Conservation (phyloP, 30 jellyfish, hydroid and myxozoan species). For the Hydractinia symbiolongicarpus region DNA sequence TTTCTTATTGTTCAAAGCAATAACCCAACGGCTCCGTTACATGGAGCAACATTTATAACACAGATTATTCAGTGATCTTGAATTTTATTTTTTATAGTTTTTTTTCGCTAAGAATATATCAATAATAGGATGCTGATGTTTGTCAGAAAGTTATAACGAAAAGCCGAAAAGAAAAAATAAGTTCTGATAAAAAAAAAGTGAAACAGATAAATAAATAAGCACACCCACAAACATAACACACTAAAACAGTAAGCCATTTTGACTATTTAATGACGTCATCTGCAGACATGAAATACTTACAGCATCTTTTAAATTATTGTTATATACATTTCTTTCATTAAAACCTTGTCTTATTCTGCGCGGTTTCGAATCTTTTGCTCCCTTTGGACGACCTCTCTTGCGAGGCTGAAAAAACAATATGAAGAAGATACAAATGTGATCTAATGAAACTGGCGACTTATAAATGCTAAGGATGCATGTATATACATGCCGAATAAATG, state of each 20-base stretch:
- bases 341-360: slow-evolving; percentile 12
- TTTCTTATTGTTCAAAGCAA: too few relatives aligned
- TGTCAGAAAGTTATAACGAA: neutral
- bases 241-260: neutral
- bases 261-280: neutral
- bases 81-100: neutral
- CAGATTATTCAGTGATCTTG: too few relatives aligned
- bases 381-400: slow-evolving; percentile 33
- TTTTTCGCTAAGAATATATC: neutral
- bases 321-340: neutral
- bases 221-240: too few relatives aligned
- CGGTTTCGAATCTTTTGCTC: slow-evolving; percentile 23
- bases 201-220: neutral
- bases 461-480: neutral
- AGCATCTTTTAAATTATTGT: neutral
- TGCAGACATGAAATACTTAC: neutral
- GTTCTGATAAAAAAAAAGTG: too few relatives aligned
- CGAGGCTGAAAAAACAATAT: neutral
- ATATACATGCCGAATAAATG: neutral
- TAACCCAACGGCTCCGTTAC: too few relatives aligned
- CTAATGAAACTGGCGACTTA: neutral
- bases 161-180: neutral
- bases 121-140: neutral
- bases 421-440: neutral
- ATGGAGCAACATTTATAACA: too few relatives aligned